These are phyloP conservation scores for Ptychochromis oligacanthus DNA, from an alignment of 2,113 vertebrate species.

Conservation along the genomic window DNA sequence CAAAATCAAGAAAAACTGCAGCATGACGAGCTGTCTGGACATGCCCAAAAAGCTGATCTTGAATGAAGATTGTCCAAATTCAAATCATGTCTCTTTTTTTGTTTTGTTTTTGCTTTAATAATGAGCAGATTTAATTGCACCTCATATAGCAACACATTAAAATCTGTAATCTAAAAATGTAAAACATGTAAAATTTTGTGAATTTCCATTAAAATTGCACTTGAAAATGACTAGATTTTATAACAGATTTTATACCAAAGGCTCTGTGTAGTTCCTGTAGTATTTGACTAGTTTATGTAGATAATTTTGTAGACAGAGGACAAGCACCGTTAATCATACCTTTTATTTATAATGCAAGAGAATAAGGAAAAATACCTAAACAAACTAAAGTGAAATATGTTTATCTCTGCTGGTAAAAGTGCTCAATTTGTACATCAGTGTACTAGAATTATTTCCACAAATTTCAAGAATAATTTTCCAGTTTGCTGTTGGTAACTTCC, in stretches of 20 bases:
- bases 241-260: too few species aligned
- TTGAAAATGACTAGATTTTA: too few species aligned
- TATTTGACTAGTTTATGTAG: neutral
- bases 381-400: neutral
- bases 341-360: neutral
- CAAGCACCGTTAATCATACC: neutral
- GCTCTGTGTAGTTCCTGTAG: neutral
- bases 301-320: neutral
- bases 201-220: neutral
- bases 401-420: neutral
- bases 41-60: neutral
- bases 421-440: neutral
- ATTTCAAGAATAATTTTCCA: too few species aligned
- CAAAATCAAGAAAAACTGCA: neutral
- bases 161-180: too few species aligned
- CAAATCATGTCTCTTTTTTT: neutral
- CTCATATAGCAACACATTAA: neutral
- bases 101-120: neutral
- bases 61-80: neutral
- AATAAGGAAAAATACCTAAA: neutral
- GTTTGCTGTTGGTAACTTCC: too few species aligned
- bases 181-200: neutral
- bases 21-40: neutral
- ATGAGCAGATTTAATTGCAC: neutral
- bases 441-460: too few species aligned